phyloP scores from a whole-genome alignment of 2,888 invertebrate species.

The Leucoma salicis region DNA sequence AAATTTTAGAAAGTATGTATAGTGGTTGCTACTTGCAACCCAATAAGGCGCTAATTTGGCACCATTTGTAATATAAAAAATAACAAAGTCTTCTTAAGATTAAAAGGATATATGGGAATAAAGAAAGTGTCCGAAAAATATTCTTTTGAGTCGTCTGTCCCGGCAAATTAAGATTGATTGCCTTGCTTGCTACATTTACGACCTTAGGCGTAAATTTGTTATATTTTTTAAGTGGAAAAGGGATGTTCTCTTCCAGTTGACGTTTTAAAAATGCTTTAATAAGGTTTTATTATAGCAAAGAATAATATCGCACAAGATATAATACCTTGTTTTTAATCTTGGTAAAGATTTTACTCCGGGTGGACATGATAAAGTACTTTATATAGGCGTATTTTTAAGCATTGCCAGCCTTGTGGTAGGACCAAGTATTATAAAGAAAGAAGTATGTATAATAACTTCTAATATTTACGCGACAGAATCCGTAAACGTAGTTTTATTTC shows the following conservation, averaged over 20 bases:
- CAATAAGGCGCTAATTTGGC: too few species aligned
- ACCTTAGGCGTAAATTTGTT: conserved; percentile 35
- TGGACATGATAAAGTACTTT: too few species aligned
- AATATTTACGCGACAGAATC: too few species aligned
- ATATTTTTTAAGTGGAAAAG: conserved; percentile 36
- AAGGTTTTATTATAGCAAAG: conserved; percentile 26
- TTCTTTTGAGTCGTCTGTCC: conserved; percentile 60
- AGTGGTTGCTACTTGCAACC: too few species aligned
- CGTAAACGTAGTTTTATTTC: too few species aligned
- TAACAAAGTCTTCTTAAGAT: too few species aligned
- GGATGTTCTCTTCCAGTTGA: conserved; percentile 21
- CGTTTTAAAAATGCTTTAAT: conserved; percentile 27
- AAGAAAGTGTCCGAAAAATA: conserved; percentile 32
- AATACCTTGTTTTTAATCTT: conserved; percentile 26
- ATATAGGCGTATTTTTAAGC: too few species aligned
- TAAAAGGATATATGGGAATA: neutral
- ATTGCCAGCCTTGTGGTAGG: too few species aligned
- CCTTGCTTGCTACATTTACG: conserved; percentile 39
- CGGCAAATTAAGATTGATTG: conserved; percentile 62
- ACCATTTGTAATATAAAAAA: too few species aligned
- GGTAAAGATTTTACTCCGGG: conserved; percentile 21
- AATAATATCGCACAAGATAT: conserved; percentile 16
- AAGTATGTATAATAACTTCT: too few species aligned
- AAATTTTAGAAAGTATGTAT: too few species aligned
- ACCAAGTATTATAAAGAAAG: too few species aligned